Evolutionary conservation across 2,888 invertebrate genomes (phyloP), one percentile per base, ranked within the genome.

Genomic region (Hoplodrina ambigua): DNA sequence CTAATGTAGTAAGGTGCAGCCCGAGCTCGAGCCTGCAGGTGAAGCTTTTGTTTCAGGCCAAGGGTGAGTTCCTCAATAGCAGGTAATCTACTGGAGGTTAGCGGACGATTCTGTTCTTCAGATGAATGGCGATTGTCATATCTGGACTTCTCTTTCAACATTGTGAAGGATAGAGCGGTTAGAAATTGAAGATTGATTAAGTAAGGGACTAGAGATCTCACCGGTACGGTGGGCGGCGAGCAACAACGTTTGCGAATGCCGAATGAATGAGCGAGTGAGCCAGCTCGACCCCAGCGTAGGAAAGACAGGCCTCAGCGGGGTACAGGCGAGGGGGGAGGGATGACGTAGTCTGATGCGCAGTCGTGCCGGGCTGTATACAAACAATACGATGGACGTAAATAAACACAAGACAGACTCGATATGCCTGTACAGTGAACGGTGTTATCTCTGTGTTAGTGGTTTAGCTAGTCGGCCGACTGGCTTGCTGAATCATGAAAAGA

Each of bases 381-480:
- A 96, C 95, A 95, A 96, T 95, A 94, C 95, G 93, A 90, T 90
- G 95, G 95, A 96, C 96, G 96, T 96, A 96, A 96, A 96, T 96
- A 96, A 96, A 96, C 95, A 96, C 92, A 91, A 93, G 93, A 90
- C 89, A 88, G 91, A 91, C 90, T 87, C 88, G 87, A 90, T 89
- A 87, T 88, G 90, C 87, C 85, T 90, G 72, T 87, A 91, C 86
- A 88, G 88, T 87, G 91, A 92, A 92, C 91, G 91, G 89, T 88
- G 89, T 91, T 94, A 92, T 93, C 93, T 93, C 86, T 94, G 93
- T 92, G 91, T 92, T 92, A 88, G 92, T 92, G 87, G 89, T 87
- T 87, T 88, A 87, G 86, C 84, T 87, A 71, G 72, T 85, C 62
- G 74, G 87, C 85, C 84, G 84, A 83, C 83, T 81, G 84, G 87